Evolutionary conservation across 1,140 invertebrate genomes (phyloP).

Genomic region (Marisa cornuarietis): DNA sequence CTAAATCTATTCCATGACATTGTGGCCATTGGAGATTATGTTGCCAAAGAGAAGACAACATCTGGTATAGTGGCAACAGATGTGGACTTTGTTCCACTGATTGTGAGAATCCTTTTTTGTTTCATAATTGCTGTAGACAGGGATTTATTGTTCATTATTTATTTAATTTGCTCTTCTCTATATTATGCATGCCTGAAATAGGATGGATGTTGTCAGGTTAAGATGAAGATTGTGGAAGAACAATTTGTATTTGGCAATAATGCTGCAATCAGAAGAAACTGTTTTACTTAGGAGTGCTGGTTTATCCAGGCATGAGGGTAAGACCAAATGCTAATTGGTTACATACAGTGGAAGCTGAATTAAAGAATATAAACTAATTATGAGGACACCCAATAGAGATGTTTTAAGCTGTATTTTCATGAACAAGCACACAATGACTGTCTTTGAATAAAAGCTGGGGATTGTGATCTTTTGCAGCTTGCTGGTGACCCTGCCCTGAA

Average conservation of each 20-base stretch:
- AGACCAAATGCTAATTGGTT: too few relatives aligned
- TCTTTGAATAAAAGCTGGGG: too few relatives aligned
- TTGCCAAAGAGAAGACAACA: slow-evolving; percentile 35
- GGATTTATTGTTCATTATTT: slow-evolving; percentile 7
- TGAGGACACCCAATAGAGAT: too few relatives aligned
- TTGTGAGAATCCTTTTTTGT: slow-evolving; percentile 33
- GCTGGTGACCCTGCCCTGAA: slow-evolving; percentile 58
- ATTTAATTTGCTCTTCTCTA: background rate
- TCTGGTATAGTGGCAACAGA: slow-evolving; percentile 19
- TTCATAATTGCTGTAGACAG: background rate
- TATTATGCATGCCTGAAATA: slow-evolving; percentile 10
- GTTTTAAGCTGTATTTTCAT: too few relatives aligned
- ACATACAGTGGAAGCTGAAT: too few relatives aligned
- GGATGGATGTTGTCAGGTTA: background rate
- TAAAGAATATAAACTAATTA: too few relatives aligned
- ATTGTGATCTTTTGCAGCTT: slow-evolving; percentile 39
- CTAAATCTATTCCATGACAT: slow-evolving; percentile 65
- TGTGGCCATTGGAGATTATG: slow-evolving; percentile 47
- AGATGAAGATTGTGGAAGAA: too few relatives aligned
- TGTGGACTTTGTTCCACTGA: slow-evolving; percentile 44
- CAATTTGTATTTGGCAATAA: too few relatives aligned
- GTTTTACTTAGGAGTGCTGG: too few relatives aligned
- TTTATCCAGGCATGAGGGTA: too few relatives aligned
- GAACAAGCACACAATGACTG: too few relatives aligned
- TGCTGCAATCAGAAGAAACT: too few relatives aligned